Conservation (phyloP, 2,113 vertebrate species). For the Choloepus hoffmanni region DNA sequence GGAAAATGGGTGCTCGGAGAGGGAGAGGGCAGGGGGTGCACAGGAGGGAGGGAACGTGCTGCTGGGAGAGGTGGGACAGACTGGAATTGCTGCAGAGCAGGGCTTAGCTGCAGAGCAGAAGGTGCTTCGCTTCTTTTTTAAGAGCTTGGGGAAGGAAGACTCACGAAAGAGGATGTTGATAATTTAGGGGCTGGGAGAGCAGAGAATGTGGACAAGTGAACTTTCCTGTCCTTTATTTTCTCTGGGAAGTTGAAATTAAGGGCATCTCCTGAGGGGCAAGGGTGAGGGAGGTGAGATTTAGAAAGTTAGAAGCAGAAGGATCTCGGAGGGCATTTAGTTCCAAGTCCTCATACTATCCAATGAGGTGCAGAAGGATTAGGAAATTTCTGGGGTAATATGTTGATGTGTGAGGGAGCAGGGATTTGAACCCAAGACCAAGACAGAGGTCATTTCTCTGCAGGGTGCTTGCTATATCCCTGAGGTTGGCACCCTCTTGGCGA, state of each 20-base stretch:
- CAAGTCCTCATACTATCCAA: not conserved
- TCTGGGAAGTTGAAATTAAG: not conserved
- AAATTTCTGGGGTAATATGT: not conserved
- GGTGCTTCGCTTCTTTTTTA: not conserved
- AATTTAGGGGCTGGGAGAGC: not conserved
- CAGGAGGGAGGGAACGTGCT: not conserved
- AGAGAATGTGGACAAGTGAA: not conserved
- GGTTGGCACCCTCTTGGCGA: fast-evolving
- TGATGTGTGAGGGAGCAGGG: not conserved
- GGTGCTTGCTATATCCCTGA: not conserved
- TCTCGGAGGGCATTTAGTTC: not conserved
- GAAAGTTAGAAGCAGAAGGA: not conserved
- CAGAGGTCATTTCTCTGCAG: not conserved
- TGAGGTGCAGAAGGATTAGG: not conserved
- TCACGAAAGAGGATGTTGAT: not conserved
- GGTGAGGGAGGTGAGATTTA: not conserved
- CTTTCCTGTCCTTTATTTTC: not conserved
- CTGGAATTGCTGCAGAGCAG: not conserved
- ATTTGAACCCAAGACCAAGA: not conserved
- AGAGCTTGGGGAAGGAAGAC: not conserved
- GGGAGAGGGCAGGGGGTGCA: not conserved
- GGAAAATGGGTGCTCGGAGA: not conserved
- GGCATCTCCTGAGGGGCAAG: not conserved
- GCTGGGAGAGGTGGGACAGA: not conserved
- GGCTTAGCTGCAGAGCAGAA: not conserved